Base-by-base conservation (phyloP, 2,113 vertebrate genomes). In the Gobio gobio region DNA sequence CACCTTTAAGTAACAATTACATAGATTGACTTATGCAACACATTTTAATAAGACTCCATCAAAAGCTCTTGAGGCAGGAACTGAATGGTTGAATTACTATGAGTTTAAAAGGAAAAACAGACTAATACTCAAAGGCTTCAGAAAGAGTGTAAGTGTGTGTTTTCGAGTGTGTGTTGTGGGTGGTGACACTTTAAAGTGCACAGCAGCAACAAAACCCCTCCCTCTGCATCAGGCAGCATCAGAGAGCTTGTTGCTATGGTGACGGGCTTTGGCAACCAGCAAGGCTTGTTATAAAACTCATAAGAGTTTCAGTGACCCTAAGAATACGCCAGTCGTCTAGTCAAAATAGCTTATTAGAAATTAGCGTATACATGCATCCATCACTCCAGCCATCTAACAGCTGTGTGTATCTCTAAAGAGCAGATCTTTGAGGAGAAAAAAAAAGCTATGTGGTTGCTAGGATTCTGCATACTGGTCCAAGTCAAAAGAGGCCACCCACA, bases 221-320 rank as follows among this genome's bases (percentile, higher is more conserved):
- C 76, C 54, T 80, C 86, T 56, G 85, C 83, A 82, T 88, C 83
- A 82, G 72, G 83, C 76, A 80, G 87, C 87, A 80, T 64, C 77
- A 83, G 77, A 77, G 66, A 61, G 77, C 80, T 54, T 86, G 88
- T 87, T 82, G 86, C 88, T 68, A 84, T 88, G 86, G 74, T 6
- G 51, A 89, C 63, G 5, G 43, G 70, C 73, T 74, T 85, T 63
- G 58, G 88, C 83, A 86, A 78, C 45, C 68, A 88, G 85, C 86
- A 59, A 82, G 43, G 87, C 85, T 89, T 88, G 86, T 89, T 89
- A 86, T 82, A 83, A 89, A 87, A 89, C 85, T 87, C 86, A 59
- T 87, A 86, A 87, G 84, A 88, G 86, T 86, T 82, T 79, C 78
- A 82, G 86, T 79, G 86, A 89, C 88, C 86, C 88, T 86, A 84